Evolutionary conservation across 2,797 vertebrate genomes (phyloP).

Genomic region (Sebastes nivosus): DNA sequence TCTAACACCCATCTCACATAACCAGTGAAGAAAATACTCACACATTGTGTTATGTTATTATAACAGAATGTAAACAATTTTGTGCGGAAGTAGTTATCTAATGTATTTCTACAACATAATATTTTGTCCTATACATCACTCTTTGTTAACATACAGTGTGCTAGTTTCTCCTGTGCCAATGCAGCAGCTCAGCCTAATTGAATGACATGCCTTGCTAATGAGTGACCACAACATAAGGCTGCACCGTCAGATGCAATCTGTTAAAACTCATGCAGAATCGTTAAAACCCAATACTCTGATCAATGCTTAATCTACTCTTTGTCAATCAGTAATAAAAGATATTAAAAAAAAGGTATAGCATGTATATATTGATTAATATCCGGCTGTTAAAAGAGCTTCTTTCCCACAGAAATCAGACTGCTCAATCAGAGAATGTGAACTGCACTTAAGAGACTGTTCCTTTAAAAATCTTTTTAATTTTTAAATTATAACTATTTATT

Average conservation of each 20-base stretch:
- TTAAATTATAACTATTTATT: too few relatives aligned
- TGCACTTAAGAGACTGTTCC: too few relatives aligned
- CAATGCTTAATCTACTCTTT: too few relatives aligned
- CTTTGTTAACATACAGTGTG: not conserved
- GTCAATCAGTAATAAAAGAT: not conserved
- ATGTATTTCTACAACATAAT: not conserved
- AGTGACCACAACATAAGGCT: not conserved
- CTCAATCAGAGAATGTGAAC: too few relatives aligned
- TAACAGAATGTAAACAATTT: not conserved
- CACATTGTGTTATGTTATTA: not conserved
- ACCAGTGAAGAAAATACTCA: not conserved
- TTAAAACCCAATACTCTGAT: not conserved
- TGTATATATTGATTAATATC: not conserved
- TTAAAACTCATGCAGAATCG: not conserved
- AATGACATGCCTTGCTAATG: not conserved
- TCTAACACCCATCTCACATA: not conserved
- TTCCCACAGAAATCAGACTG: too few relatives aligned
- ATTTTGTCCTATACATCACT: not conserved
- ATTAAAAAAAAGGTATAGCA: not conserved
- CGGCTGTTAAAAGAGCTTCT: too few relatives aligned
- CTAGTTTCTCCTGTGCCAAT: not conserved
- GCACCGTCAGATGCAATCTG: not conserved
- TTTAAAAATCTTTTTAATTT: too few relatives aligned
- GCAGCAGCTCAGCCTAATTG: not conserved
- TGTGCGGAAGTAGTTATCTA: not conserved